Evolutionary conservation across 2,888 invertebrate genomes (phyloP).

Genomic region (Opisthograptis luteolata): DNA sequence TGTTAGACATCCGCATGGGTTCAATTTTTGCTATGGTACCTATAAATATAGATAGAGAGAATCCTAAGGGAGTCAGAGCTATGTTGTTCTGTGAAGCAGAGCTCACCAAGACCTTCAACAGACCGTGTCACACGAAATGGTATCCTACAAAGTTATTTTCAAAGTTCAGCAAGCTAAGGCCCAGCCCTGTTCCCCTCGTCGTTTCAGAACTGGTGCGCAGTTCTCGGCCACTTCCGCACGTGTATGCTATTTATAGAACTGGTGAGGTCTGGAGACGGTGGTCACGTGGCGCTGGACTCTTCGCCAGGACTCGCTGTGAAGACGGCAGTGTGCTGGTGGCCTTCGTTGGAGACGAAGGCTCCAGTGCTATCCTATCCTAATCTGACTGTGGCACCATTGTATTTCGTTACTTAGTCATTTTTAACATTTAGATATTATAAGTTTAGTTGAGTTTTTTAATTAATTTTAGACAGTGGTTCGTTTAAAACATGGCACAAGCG

Average conservation of each 20-base stretch:
- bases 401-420: too few relatives aligned
- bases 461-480: background rate
- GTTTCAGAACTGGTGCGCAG: constrained; percentile 8
- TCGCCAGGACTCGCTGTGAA: constrained; percentile 2
- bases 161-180: background rate
- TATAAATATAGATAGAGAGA: too few relatives aligned
- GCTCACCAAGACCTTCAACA: too few relatives aligned
- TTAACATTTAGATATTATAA: background rate
- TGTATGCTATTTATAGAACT: constrained; percentile 13
- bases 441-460: background rate
- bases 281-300: constrained; percentile 7
- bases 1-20: too few relatives aligned
- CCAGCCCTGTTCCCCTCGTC: background rate
- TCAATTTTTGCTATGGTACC: too few relatives aligned
- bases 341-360: background rate
- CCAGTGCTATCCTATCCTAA: background rate
- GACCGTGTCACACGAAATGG: too few relatives aligned
- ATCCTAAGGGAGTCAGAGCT: too few relatives aligned
- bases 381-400: too few relatives aligned
- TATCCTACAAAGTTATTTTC: background rate
- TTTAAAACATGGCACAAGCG: constrained; percentile 20
- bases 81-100: too few relatives aligned
- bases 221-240: constrained; percentile 7
- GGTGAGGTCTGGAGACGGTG: background rate
- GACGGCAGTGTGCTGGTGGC: constrained; percentile 1